Evolutionary conservation across 2,113 vertebrate genomes (phyloP), one percentile per base, ranked within the genome.

Genomic region (Pheucticus melanocephalus): DNA sequence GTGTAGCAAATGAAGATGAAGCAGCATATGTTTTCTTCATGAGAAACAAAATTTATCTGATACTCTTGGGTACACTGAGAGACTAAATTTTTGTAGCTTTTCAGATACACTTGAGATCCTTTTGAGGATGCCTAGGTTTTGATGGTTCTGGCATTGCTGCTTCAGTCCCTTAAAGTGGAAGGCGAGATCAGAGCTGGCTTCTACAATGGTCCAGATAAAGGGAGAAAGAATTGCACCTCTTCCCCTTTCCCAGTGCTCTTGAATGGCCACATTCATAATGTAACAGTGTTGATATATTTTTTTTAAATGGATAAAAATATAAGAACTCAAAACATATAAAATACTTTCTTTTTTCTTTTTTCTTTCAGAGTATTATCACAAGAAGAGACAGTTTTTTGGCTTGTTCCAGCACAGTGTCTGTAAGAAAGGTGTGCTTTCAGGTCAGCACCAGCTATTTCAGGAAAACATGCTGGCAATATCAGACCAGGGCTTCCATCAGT

Each of bases 101-200:
- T 78, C 33, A 66, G 25, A 22, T 5, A 15, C 6, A 56, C 1
- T 15, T 35, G 27, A 72, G 3, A 44, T 4, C 1, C 17, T 65
- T 59, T 7, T 73, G 28, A 87, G 1, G 4, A 9, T 59, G 10
- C 31, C 27, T 63, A 10, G 1, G 6, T 51, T 86, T 69, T 66
- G 17, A 3, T 5, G 12, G 4, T 71, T 6, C 5, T 71, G 8
- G 11, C 8, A 2, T 28, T 22, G 9, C 13, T 50, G 19, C 9
- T 9, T 73, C 12, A 3, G 0, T 33, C 20, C 20, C 8, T 48
- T 68, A 35, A 65, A 28, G 11, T 0, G 1, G 8, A 76, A 71
- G 28, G 22, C 31, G 28, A 69, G 25, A 31, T 76, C 12, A 40
- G 4, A 5, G 1, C 6, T 75, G 20, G 3, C 10, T 75, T 68